Conservation (phyloP, 1,140 invertebrate species). For the Bombus vancouverensis region DNA sequence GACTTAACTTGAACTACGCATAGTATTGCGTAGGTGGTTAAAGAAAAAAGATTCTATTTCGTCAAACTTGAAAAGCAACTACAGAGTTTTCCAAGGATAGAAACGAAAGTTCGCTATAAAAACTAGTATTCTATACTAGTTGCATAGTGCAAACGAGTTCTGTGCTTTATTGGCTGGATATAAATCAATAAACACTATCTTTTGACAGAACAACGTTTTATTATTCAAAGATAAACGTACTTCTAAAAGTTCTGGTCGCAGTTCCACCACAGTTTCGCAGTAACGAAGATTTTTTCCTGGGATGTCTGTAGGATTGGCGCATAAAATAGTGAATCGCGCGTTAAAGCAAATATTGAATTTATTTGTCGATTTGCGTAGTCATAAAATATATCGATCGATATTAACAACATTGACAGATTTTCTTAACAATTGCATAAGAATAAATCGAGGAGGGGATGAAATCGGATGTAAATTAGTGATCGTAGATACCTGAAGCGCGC, state of each 20-base stretch:
- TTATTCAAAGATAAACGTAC: slow-evolving; percentile 41
- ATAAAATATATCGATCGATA: slow-evolving; percentile 78
- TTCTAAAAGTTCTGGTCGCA: slow-evolving; percentile 43
- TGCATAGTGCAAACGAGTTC: no score
- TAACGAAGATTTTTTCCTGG: slow-evolving; percentile 17
- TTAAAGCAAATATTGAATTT: slow-evolving; percentile 76
- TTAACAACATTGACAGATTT: slow-evolving; percentile 56
- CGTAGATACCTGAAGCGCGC: slow-evolving; percentile 54
- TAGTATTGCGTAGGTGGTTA: background rate
- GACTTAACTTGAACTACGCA: background rate
- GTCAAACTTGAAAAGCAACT: background rate
- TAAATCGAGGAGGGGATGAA: slow-evolving; percentile 18
- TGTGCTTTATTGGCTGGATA: background rate
- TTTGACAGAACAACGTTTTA: slow-evolving; percentile 44
- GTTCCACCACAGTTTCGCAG: slow-evolving; percentile 29
- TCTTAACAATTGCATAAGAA: slow-evolving; percentile 45
- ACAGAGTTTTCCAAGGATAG: no score
- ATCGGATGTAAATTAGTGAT: slow-evolving; percentile 43
- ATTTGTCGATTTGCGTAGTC: slow-evolving; percentile 74
- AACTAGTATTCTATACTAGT: background rate
- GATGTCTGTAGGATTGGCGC: background rate
- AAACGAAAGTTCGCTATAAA: background rate
- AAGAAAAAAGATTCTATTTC: background rate
- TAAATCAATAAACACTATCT: background rate
- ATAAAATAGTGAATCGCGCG: slow-evolving; percentile 24